A percentile compares a stretch with the other conserved stretches of the same genome.
These are phyloP conservation scores for Lepidonotus clava DNA, from an alignment of 2,888 invertebrate species.

Conservation along the genomic window DNA sequence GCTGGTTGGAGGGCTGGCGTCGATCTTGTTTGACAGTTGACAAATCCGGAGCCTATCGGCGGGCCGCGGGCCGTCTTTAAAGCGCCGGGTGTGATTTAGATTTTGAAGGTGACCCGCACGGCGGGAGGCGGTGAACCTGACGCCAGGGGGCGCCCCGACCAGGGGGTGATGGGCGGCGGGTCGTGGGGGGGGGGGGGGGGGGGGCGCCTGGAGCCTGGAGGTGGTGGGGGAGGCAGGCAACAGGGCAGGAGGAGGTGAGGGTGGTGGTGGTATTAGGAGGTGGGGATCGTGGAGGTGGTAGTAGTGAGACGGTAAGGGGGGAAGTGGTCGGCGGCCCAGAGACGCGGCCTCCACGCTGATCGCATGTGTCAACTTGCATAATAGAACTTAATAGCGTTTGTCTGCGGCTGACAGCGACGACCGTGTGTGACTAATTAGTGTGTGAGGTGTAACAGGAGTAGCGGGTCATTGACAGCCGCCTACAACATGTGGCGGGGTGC, in stretches of 20 bases:
- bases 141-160: slow-evolving; percentile 6
- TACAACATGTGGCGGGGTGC: slow-evolving; percentile 54
- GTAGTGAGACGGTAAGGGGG: too few species aligned
- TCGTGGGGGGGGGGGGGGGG: not conserved
- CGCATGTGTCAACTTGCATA: slow-evolving; percentile 55
- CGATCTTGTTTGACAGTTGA: slow-evolving; percentile 23
- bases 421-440: slow-evolving; percentile 51
- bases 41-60: not conserved
- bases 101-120: not conserved
- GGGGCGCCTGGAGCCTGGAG: not conserved
- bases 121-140: not conserved
- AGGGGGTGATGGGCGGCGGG: not conserved
- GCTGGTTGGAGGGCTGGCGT: too few species aligned
- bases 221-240: not conserved
- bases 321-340: not conserved
- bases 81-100: slow-evolving; percentile 25
- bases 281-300: not conserved
- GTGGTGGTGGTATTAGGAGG: not conserved
- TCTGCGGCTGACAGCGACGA: slow-evolving; percentile 43
- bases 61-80: not conserved
- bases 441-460: slow-evolving; percentile 35
- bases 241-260: not conserved
- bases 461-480: slow-evolving; percentile 51
- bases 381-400: slow-evolving; percentile 57
- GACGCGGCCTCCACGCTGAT: not conserved